A percentile compares a stretch with the other conserved stretches of the same genome.
phyloP scores from a whole-genome alignment of 2,113 vertebrate genomes.

The Toxotes chatareus region DNA sequence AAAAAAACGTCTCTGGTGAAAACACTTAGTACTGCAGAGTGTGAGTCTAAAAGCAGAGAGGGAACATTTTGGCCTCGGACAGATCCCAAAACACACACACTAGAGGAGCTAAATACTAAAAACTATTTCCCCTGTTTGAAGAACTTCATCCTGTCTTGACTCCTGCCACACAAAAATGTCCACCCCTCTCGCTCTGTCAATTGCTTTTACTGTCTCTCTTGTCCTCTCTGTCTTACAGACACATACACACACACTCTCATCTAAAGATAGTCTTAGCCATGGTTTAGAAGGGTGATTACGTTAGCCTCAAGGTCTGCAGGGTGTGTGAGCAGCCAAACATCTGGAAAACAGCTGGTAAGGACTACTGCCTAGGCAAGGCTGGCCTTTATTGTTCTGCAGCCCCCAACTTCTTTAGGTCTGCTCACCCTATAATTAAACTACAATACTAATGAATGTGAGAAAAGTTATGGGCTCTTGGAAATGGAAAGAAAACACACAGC shows the following conservation, averaged over 20 bases:
- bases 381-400: conserved; percentile 21
- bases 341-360: conserved; percentile 76
- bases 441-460: conserved; percentile 21
- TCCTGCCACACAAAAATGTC: conserved; percentile 13
- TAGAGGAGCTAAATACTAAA: conserved; percentile 35
- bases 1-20: conserved; percentile 9
- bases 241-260: conserved; percentile 1
- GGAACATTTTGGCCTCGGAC: conserved; percentile 67
- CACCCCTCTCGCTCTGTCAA: conserved; percentile 11
- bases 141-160: conserved; percentile 25
- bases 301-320: conserved; percentile 60
- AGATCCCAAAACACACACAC: conserved; percentile 68
- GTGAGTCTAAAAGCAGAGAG: conserved; percentile 60
- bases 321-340: conserved; percentile 70
- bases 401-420: not conserved
- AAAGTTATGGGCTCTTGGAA: not conserved
- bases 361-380: conserved; percentile 28
- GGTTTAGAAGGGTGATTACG: conserved; percentile 61
- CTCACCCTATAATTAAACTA: conserved; percentile 32
- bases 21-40: conserved; percentile 28
- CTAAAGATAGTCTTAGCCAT: conserved; percentile 66
- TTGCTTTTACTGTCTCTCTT: conserved; percentile 9
- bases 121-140: conserved; percentile 54
- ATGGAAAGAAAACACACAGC: not conserved
- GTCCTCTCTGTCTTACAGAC: not conserved